Base-by-base conservation (phyloP, 2,888 invertebrate species). In the Bembecia ichneumoniformis region DNA sequence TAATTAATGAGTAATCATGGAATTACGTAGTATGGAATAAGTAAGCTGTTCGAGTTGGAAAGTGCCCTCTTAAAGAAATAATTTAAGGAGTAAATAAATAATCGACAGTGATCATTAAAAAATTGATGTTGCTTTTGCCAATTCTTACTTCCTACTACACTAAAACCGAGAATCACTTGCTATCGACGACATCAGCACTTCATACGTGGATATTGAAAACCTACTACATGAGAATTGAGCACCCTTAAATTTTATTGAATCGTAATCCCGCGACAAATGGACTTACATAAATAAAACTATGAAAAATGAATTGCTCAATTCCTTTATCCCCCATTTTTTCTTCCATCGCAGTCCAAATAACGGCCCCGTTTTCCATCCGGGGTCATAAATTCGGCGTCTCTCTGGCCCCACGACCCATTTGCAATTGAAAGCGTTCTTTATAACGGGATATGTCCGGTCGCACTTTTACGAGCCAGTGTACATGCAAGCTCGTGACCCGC, bases 351-450 rank as follows among this genome's bases (percentile, higher is more conserved):
- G 59, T 74, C 70, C 72, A 75, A 79, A 81, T 81, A 79, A 77
- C 73, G 72, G 68, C 70, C 68, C 73, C 73, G 73, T 76, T 77
- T 77, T 72, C 68, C 71, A 73, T 70, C 68, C 69, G 62, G 68
- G 68, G 71, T 76, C 71, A 76, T 83, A 83, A 82, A 83, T 79
- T 72, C 63, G 65, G 60, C 64, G 71, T 71, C 70, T 73, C 75
- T 71, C 74, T 72, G 67, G 68, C 67, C 75, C 68, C 71, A 68
- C 74, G 73, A 72, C 72, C 79, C 77, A 82, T 82, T 83, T 82
- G 82, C 81, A 82, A 82, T 82, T 83, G 83, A 82, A 83, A 82
- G 77, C 77, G 74, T 74, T 78, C 74, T 79, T 82, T 82, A 79
- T 74, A 77, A 74, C 77, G 69, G 77, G 74, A 77, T 79, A 71